Base-by-base conservation (phyloP, 2,888 invertebrate genomes). In the Pammene aurita region DNA sequence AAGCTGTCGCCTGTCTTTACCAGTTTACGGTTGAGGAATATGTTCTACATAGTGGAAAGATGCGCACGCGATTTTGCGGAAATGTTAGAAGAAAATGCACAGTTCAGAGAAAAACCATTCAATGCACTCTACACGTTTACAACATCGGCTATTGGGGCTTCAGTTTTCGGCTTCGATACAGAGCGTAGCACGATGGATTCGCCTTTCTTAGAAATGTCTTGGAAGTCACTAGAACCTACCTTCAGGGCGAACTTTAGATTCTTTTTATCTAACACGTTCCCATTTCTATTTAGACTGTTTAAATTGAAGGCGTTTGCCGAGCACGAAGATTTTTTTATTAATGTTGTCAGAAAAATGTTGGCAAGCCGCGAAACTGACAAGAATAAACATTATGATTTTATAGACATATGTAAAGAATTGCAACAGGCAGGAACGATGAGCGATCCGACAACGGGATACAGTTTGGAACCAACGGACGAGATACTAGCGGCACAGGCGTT, bases 161-260 rank as follows among this genome's bases (percentile, higher is more conserved):
- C 89, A 7, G 83, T 92, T 0, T 92, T 93, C 70, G 93, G 93
- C 0, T 83, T 93, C 18, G 87, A 89, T 56, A 83, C 85, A 48
- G 77, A 79, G 0, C 77, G 82, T 7, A 87, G 80, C 56, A 80
- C 84, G 0, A 85, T 89, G 84, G 79, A 90, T 44, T 90, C 81
- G 4, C 88, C 84, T 35, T 90, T 86, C 61, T 71, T 83, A 35
- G 79, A 85, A 0, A 85, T 86, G 84, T 78, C 81, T 42, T 79
- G 80, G 80, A 83, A 82, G 71, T 71, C 79, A 13, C 58, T 79
- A 2, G 68, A 76, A 56, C 82, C 84, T 9, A 71, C 80, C 0
- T 46, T 79, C 0, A 71, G 69, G 26, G 56, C 67, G 0, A 85
- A 80, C 66, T 5, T 82, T 0, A 79, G 73, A 57, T 68, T 84